Conservation (phyloP, 2,888 invertebrate species). For the Cheilosia vernalis region DNA sequence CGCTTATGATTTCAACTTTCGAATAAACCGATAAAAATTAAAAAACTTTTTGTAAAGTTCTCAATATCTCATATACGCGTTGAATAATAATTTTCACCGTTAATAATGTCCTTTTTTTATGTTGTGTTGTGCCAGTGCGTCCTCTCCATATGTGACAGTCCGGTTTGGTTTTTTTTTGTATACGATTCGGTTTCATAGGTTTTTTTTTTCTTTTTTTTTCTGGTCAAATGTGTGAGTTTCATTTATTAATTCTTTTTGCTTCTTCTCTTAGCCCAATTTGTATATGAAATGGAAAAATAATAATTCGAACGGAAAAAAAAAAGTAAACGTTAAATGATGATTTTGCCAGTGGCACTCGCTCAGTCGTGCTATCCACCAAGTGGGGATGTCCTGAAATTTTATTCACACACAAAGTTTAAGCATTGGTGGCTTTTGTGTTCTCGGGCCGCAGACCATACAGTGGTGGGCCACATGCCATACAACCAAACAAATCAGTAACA, state of each 20-base stretch:
- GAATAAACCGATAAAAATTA: constrained; percentile 78
- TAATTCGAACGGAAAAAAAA: constrained; percentile 66
- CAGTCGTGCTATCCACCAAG: constrained; percentile 36
- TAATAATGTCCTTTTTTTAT: constrained; percentile 76
- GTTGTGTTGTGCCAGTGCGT: constrained; percentile 62
- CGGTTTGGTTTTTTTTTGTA: constrained; percentile 64
- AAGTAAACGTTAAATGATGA: constrained; percentile 54
- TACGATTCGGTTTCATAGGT: constrained; percentile 31
- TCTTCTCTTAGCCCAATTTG: constrained; percentile 73
- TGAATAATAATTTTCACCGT: constrained; percentile 77
- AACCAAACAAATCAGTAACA: constrained; percentile 72
- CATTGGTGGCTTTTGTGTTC: constrained; percentile 75
- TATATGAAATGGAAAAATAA: constrained; percentile 73
- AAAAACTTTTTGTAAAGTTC: constrained; percentile 76
- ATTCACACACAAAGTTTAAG: constrained; percentile 75
- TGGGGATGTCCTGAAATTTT: constrained; percentile 72
- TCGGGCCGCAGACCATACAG: constrained; percentile 74
- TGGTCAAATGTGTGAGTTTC: constrained; percentile 68
- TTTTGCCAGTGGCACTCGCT: constrained; percentile 65
- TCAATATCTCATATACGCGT: constrained; percentile 76
- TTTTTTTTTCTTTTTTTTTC: constrained; percentile 62
- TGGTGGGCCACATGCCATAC: constrained; percentile 74
- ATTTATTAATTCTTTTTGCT: constrained; percentile 69
- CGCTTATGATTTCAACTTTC: constrained; percentile 79
- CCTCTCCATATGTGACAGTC: constrained; percentile 71